Conservation (phyloP, 2,113 vertebrate species). For the Nibea coibor region DNA sequence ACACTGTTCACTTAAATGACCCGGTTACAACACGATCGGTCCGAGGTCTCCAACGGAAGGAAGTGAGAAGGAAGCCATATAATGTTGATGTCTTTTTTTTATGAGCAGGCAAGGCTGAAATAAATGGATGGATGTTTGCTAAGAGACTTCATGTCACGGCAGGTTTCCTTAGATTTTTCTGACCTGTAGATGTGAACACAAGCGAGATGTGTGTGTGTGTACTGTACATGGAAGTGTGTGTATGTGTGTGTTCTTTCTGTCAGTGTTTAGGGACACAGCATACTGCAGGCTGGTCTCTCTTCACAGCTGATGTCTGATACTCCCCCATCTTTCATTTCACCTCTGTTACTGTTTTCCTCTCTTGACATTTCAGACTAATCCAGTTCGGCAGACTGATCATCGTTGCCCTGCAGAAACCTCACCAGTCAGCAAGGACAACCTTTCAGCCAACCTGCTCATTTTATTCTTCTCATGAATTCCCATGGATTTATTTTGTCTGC, state of each 20-base stretch:
- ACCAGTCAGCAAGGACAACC: conserved; percentile 37
- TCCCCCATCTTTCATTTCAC: conserved; percentile 60
- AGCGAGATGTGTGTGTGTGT: not conserved
- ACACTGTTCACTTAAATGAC: not conserved
- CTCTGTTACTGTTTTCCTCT: conserved; percentile 61
- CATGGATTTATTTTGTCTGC: not conserved
- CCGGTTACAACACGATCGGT: not conserved
- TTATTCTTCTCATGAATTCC: conserved; percentile 20
- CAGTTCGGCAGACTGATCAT: conserved; percentile 67
- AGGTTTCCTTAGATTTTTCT: not conserved
- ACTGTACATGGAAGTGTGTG: not conserved
- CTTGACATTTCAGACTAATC: conserved; percentile 74
- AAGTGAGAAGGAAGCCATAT: no score
- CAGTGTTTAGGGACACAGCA: conserved; percentile 55
- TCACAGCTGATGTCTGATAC: conserved; percentile 63
- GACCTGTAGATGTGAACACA: not conserved
- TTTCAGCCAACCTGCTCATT: conserved; percentile 21
- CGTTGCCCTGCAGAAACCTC: conserved; percentile 58
- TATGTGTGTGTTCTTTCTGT: conserved; percentile 7
- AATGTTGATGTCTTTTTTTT: not conserved
- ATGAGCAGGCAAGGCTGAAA: not conserved
- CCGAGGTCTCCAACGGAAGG: not conserved
- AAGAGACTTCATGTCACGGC: not conserved
- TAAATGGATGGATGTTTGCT: not conserved
- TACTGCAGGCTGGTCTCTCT: conserved; percentile 47